phyloP scores from a whole-genome alignment of 2,113 vertebrate species.

The human region DNA sequence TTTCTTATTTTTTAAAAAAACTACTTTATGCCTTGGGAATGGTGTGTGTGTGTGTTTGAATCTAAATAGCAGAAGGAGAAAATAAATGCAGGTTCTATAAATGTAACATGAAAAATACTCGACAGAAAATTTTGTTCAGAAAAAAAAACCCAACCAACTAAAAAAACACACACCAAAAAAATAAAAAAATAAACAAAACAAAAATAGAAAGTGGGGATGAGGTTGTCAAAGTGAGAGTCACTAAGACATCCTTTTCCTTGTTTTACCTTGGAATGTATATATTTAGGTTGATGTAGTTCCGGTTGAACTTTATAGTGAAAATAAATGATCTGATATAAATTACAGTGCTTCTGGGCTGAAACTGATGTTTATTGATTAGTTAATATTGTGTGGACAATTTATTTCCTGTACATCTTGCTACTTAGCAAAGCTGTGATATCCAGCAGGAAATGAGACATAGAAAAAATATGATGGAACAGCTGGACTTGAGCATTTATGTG shows the following conservation, averaged over 20 bases:
- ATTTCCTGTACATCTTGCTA: conserved; percentile 81
- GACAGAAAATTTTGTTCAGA: neutral
- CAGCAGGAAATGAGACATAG: conserved; percentile 80
- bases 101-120: neutral
- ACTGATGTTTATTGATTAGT: conserved; percentile 70
- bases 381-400: conserved; percentile 78
- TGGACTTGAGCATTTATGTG: conserved; percentile 35
- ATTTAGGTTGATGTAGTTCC: neutral
- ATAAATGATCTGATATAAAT: conserved; percentile 71
- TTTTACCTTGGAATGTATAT: neutral
- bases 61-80: neutral
- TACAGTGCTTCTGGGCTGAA: conserved; percentile 52
- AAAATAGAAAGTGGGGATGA: neutral
- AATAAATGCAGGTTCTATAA: neutral
- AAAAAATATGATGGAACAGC: conserved; percentile 75
- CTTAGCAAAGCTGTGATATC: conserved; percentile 80
- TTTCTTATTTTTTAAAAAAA: neutral
- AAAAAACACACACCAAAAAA: neutral
- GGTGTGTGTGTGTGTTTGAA: neutral
- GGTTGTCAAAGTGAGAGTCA: neutral
- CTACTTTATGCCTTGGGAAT: neutral
- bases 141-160: neutral
- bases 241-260: neutral
- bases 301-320: conserved; percentile 60
- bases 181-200: neutral